Conservation (phyloP, 2,888 invertebrate genomes). For the Leucophenga montana region DNA sequence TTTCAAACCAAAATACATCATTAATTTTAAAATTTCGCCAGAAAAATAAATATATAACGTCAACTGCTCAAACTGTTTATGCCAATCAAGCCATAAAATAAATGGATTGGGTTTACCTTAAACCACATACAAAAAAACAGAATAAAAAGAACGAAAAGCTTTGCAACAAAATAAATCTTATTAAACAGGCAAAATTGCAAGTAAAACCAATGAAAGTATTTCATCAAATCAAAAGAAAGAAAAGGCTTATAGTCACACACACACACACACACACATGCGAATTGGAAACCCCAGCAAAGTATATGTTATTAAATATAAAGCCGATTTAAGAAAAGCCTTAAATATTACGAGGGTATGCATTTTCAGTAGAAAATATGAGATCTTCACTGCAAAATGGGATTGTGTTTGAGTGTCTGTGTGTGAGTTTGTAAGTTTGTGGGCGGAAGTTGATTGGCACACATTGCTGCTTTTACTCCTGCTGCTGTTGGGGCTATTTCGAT, state of each 20-base stretch:
- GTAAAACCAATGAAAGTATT: slow-evolving; percentile 57
- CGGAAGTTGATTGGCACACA: slow-evolving; percentile 7
- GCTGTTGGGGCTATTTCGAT: slow-evolving; percentile 32
- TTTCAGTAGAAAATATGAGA: slow-evolving; percentile 56
- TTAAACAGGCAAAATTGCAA: slow-evolving; percentile 51
- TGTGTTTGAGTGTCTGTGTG: slow-evolving; percentile 36
- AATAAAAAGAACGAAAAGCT: neutral
- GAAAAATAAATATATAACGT: no score
- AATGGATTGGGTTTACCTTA: no score
- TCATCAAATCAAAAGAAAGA: slow-evolving; percentile 43
- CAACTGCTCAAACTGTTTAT: no score
- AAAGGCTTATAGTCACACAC: slow-evolving; percentile 49
- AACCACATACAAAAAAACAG: no score
- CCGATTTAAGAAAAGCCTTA: slow-evolving; percentile 67
- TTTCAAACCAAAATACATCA: no score
- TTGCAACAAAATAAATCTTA: slow-evolving; percentile 48
- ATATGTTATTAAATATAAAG: slow-evolving; percentile 47
- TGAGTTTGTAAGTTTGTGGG: slow-evolving; percentile 11
- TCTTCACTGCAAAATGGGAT: slow-evolving; percentile 59
- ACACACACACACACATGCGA: slow-evolving; percentile 34
- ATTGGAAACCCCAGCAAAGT: slow-evolving; percentile 32
- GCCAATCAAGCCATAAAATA: no score
- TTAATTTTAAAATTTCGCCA: no score
- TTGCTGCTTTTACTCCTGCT: no score
- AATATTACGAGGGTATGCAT: slow-evolving; percentile 44